A percentile compares a stretch with the other conserved stretches of the same genome.
These are phyloP conservation scores for Euplagia quadripunctaria DNA, from an alignment of 2,888 invertebrate species.

Conservation along the genomic window DNA sequence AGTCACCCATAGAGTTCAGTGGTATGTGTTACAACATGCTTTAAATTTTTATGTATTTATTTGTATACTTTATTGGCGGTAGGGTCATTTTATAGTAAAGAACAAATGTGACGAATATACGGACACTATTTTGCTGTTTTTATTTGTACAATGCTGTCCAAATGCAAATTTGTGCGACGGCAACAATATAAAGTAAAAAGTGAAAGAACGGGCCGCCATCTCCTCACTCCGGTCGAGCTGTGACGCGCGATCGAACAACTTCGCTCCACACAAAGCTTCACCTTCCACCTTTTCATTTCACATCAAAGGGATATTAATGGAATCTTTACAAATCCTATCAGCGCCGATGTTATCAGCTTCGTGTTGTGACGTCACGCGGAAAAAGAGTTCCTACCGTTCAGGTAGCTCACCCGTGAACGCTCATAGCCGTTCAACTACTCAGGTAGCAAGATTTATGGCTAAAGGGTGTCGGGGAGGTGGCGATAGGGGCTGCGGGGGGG, in stretches of 20 bases:
- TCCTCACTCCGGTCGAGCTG: neutral
- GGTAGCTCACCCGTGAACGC: constrained; percentile 22
- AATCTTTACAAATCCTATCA: constrained; percentile 15
- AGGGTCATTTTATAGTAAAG: too few relatives aligned
- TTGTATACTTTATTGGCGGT: too few relatives aligned
- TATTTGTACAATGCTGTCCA: too few relatives aligned
- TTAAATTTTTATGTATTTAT: too few relatives aligned
- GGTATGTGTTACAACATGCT: too few relatives aligned
- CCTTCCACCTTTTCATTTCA: neutral
- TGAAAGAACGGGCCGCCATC: neutral
- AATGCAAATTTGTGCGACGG: neutral
- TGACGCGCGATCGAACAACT: neutral
- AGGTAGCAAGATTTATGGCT: constrained; percentile 31
- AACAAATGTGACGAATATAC: too few relatives aligned
- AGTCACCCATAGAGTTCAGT: too few relatives aligned
- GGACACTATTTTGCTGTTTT: too few relatives aligned
- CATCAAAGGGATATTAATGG: constrained; percentile 17
- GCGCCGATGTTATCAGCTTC: constrained; percentile 15
- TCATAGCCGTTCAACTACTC: constrained; percentile 21
- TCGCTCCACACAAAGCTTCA: neutral
- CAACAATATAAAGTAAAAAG: neutral
- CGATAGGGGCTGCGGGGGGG: constrained; percentile 15
- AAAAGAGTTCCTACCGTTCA: constrained; percentile 14
- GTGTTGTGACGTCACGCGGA: constrained; percentile 14
- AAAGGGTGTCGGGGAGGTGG: constrained; percentile 1